Base-by-base conservation (phyloP, 2,113 vertebrate species). In the Mesocricetus auratus region DNA sequence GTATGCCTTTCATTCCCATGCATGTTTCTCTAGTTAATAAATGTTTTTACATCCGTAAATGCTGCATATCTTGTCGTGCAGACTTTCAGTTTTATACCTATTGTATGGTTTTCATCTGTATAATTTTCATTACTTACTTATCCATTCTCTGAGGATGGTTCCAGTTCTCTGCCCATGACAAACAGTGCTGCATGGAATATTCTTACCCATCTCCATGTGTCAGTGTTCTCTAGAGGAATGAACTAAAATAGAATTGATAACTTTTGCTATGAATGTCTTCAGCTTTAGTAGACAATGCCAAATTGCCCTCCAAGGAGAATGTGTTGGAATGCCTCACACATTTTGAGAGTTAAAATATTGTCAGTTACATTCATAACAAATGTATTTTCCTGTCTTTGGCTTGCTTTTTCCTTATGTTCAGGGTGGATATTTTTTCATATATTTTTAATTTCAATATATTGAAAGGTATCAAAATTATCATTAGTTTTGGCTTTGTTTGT, bases 221-320 rank as follows among this genome's bases (percentile, higher is more conserved):
- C 86, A 96, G 47, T 10, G 6, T 92, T 93, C 90, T 83, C 53
- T 45, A 85, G 86, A 69, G 96, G 33, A 42, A 24, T 39, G 12
- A 39, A 62, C 85, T 45, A 74, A 85, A 92, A 82, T 90, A 42
- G 64, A 90, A 89, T 93, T 89, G 45, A 39, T 85, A 86, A 96
- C 36, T 86, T 93, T 91, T 26, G 62, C 56, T 82, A 77, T 50
- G 85, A 86, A 77, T 95, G 86, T 88, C 39, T 97, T 92, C 69
- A 81, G 11, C 56, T 90, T 96, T 66, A 66, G 66, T 71, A 93
- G 86, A 81, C 91, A 93, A 85, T 93, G 69, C 71, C 62, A 77
- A 97, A 92, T 94, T 91, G 58, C 75, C 89, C 90, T 96, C 83
- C 39, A 21, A 92, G 86, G 79, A 90, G 66, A 90, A 88, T 71